Evolutionary conservation across 2,113 vertebrate genomes (phyloP), one percentile per base, ranked within the genome.

Genomic region (Recurvirostra avosetta): DNA sequence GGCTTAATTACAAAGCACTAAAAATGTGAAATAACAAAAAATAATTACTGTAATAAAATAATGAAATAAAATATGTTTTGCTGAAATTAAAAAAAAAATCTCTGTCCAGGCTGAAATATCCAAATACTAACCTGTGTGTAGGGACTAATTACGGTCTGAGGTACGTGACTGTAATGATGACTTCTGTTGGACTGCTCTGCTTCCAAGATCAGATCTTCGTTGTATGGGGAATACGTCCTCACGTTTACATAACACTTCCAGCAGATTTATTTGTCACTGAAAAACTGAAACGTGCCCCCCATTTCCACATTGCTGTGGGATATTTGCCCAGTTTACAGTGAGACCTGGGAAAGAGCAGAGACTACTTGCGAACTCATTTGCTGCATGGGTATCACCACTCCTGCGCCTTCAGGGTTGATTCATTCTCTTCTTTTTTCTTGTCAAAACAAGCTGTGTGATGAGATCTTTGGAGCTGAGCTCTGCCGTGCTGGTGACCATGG

Each of bases 1-100:
- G 83, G n/a, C 85, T 95, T 96, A 95, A 97, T 95, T 96, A 91
- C n/a, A 92, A 92, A 90, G 68, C 83, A 90, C 41, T 92, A 81
- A 96, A 93, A 96, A 61, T 55, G 82, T 66, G 81, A 94, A 96
- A 88, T 93, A 93, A 81, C 86, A 89, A 89, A 89, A 96, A 97
- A 95, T 82, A 92, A 95, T 88, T 87, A 71, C 49, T 61, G 18
- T 68, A 78, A 95, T 96, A 96, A 96, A 78, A 45, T 30, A 92
- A 83, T 72, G 56, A 89, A 91, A 79, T 91, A 78, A 92, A 93
- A 68, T 92, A 86, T 8, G 6, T 74, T 96, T 94, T 76, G 19
- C 21, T 88, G 70, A 92, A 96, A 81, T 78, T 67, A 36, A 67
- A 94, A 47, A n/a, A n/a, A 66, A 38, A 23, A 47, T 38, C 16